phyloP scores from a whole-genome alignment of 2,888 invertebrate species.

The Hybos culiciformis region DNA sequence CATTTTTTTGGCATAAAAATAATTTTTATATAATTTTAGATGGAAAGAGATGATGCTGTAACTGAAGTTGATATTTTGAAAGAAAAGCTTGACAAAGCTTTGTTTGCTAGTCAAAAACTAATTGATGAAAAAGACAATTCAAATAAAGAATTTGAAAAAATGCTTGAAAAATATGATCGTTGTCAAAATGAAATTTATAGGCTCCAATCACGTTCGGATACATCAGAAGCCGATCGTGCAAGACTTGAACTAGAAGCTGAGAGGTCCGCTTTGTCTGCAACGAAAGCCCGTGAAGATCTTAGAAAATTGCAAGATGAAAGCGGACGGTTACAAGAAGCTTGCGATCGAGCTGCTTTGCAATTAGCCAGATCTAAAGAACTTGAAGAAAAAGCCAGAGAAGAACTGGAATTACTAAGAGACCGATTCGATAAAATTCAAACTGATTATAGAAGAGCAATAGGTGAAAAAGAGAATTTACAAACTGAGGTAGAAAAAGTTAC shows the following conservation, averaged over 20 bases:
- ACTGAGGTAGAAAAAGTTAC: slow-evolving; percentile 73
- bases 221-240: slow-evolving; percentile 76
- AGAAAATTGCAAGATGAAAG: slow-evolving; percentile 79
- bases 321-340: slow-evolving; percentile 73
- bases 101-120: slow-evolving; percentile 67
- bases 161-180: slow-evolving; percentile 85
- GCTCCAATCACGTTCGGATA: slow-evolving; percentile 76
- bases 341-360: slow-evolving; percentile 74
- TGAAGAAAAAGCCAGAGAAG: slow-evolving; percentile 83
- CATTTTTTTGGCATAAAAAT: neutral
- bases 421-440: slow-evolving; percentile 78
- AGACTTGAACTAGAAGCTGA: slow-evolving; percentile 73
- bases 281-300: slow-evolving; percentile 72
- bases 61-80: slow-evolving; percentile 76
- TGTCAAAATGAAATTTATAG: slow-evolving; percentile 82
- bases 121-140: slow-evolving; percentile 77
- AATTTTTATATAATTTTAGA: slow-evolving; percentile 36
- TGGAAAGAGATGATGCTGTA: slow-evolving; percentile 73
- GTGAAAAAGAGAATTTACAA: slow-evolving; percentile 72
- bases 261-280: slow-evolving; percentile 63
- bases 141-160: slow-evolving; percentile 83
- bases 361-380: slow-evolving; percentile 73
- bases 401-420: slow-evolving; percentile 76
- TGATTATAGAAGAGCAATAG: slow-evolving; percentile 67
- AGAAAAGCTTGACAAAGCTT: slow-evolving; percentile 79